Conservation (phyloP, 2,888 invertebrate genomes). For the Metalampra italica region DNA sequence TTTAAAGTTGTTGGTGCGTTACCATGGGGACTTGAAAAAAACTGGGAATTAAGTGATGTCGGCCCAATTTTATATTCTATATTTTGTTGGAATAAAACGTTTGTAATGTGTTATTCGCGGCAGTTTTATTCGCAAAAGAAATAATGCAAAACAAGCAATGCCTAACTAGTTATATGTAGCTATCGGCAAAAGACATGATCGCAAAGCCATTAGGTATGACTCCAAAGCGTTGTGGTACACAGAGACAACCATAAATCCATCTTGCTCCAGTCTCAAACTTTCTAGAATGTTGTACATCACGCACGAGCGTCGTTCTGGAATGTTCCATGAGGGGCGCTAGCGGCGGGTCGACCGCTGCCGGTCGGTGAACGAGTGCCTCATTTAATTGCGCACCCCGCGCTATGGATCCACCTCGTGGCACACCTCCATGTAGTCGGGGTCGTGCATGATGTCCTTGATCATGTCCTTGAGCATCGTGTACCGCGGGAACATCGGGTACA, state of each 20-base stretch:
- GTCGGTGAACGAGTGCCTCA: conserved; percentile 70
- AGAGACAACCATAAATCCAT: neutral
- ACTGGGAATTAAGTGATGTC: too few relatives aligned
- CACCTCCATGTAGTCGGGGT: conserved; percentile 98
- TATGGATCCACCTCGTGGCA: conserved; percentile 92
- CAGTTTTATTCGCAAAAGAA: too few relatives aligned
- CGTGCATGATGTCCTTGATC: conserved; percentile 97
- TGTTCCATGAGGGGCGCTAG: conserved; percentile 27
- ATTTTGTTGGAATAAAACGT: too few relatives aligned
- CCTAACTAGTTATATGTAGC: too few relatives aligned
- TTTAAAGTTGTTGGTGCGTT: too few relatives aligned
- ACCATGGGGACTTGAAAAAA: too few relatives aligned
- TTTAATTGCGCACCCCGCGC: conserved; percentile 80
- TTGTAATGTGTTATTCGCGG: too few relatives aligned
- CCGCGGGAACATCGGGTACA: conserved; percentile 95
- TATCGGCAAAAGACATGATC: too few relatives aligned
- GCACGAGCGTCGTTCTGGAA: neutral
- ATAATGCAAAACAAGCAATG: too few relatives aligned
- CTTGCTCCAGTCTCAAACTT: neutral
- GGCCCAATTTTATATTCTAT: too few relatives aligned
- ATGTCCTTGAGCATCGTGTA: conserved; percentile 98
- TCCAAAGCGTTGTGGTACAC: neutral
- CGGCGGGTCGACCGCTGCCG: conserved; percentile 66
- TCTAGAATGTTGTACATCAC: neutral
- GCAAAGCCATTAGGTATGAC: too few relatives aligned